Evolutionary conservation across 53 echinoderm and acorn worm species (phyloP).

Genomic region (Holothuria scabra): DNA sequence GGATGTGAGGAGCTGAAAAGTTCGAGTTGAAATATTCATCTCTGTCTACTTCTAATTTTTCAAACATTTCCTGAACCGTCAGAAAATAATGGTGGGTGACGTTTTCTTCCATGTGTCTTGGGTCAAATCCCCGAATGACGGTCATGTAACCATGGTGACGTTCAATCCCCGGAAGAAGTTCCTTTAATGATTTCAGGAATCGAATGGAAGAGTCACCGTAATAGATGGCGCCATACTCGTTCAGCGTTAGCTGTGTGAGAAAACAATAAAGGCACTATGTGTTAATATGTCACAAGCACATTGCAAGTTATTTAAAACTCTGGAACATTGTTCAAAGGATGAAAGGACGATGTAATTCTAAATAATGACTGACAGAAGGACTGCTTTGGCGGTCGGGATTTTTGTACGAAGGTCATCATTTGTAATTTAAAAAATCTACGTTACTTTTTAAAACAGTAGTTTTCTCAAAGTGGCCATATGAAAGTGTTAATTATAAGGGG

Average conservation of each 20-base stretch:
- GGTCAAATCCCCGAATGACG: slow-evolving; percentile 18
- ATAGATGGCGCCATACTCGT: slow-evolving; percentile 19
- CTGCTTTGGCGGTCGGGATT: no score
- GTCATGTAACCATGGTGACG: slow-evolving; percentile 45
- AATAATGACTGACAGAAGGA: no score
- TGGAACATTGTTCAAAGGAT: no score
- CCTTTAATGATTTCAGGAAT: slow-evolving; percentile 35
- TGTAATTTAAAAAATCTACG: no score
- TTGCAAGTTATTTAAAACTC: no score
- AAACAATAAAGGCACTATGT: no score
- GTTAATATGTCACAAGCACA: no score
- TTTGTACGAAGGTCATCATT: no score
- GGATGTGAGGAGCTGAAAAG: slow-evolving; percentile 20
- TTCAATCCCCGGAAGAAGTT: slow-evolving; percentile 29
- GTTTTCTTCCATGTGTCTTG: not conserved
- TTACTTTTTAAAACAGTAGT: no score
- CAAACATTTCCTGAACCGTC: slow-evolving; percentile 37
- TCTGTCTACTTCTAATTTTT: slow-evolving; percentile 13
- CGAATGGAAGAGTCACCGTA: slow-evolving; percentile 24
- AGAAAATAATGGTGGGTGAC: not conserved
- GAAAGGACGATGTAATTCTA: no score
- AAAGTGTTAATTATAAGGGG: no score
- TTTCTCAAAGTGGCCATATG: no score
- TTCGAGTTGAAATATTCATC: slow-evolving; percentile 1
- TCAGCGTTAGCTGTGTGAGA: not conserved